Conservation (phyloP, 2,888 invertebrate species). For the Noctua janthe region DNA sequence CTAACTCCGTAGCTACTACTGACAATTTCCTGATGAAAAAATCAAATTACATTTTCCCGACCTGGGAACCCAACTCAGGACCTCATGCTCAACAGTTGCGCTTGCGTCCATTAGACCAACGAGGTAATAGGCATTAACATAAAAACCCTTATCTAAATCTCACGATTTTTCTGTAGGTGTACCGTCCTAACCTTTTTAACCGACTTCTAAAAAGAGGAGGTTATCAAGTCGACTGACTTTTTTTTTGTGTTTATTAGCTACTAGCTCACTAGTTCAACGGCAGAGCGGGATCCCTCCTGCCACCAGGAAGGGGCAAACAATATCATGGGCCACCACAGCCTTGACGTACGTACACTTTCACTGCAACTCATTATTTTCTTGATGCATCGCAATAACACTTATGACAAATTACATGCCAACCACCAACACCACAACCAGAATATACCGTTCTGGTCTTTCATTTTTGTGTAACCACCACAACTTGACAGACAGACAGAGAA, state of each 20-base stretch:
- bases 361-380: not conserved
- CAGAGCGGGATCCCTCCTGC: not conserved
- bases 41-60: too few species aligned
- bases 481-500: conserved; percentile 17
- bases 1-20: not conserved
- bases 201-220: too few species aligned
- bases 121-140: not conserved
- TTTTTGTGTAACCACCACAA: conserved; percentile 9
- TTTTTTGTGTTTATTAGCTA: too few species aligned
- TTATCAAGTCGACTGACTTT: too few species aligned
- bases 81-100: too few species aligned
- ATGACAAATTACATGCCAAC: not conserved
- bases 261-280: not conserved
- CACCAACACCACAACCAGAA: not conserved
- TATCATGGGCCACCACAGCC: not conserved
- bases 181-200: too few species aligned
- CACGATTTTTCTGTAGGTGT: not conserved
- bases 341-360: not conserved
- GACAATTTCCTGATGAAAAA: too few species aligned
- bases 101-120: too few species aligned
- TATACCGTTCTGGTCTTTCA: not conserved
- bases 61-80: too few species aligned
- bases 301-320: not conserved
- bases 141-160: not conserved
- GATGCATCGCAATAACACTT: not conserved